phyloP scores from a whole-genome alignment of 2,113 vertebrate genomes.

The Coregonus clupeaformis region DNA sequence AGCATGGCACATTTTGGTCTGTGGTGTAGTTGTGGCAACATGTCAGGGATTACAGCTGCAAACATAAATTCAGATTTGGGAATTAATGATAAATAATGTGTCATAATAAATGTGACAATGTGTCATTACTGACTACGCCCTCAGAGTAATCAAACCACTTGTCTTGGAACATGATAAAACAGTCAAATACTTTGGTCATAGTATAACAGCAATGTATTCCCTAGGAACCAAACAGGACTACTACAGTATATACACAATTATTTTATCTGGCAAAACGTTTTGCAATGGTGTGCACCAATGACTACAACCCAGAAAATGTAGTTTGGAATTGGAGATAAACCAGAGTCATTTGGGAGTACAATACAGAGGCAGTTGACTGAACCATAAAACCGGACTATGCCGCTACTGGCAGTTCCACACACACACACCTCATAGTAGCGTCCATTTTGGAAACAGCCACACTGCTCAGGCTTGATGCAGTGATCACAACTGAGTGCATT shows the following conservation, averaged over 20 bases:
- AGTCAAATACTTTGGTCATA: neutral
- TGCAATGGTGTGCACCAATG: too few species aligned
- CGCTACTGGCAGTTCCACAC: neutral
- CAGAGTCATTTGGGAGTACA: too few species aligned
- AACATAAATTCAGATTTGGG: neutral
- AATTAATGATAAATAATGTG: neutral
- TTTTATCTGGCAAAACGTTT: too few species aligned
- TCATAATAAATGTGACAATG: slow-evolving; percentile 14
- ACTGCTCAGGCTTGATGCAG: slow-evolving; percentile 39
- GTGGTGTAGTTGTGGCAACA: slow-evolving; percentile 16
- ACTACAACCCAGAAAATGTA: too few species aligned
- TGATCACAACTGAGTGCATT: slow-evolving; percentile 29
- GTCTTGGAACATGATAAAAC: neutral
- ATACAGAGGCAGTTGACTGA: too few species aligned
- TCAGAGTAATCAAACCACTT: neutral
- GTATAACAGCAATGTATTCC: too few species aligned
- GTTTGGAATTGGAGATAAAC: too few species aligned
- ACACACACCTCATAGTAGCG: slow-evolving; percentile 26
- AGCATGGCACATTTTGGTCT: slow-evolving; percentile 14
- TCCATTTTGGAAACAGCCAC: slow-evolving; percentile 41
- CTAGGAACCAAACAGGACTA: neutral
- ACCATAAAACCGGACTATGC: neutral
- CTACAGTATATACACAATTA: too few species aligned
- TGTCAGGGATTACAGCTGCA: slow-evolving; percentile 25
- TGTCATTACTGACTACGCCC: slow-evolving; percentile 15